phyloP scores from a whole-genome alignment of 2,797 vertebrate genomes.

The Vireo griseus region DNA sequence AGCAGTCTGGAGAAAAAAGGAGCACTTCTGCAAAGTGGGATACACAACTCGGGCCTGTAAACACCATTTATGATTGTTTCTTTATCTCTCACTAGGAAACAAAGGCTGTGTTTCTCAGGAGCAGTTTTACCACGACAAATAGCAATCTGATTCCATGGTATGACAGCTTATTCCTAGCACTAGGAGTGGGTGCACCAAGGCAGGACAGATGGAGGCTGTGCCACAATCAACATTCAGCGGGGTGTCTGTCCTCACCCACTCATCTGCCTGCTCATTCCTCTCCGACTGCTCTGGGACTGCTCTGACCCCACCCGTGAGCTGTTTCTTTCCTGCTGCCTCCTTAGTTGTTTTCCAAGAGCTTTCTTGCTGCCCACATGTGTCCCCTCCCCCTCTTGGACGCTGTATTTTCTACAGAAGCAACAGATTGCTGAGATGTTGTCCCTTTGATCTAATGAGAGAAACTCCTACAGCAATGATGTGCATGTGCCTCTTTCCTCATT shows the following conservation, averaged over 20 bases:
- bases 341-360: conserved; percentile 36
- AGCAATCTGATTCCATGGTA: conserved; percentile 27
- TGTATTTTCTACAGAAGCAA: conserved; percentile 29
- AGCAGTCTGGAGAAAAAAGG: background rate
- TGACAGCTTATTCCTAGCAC: conserved; percentile 49
- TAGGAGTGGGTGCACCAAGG: conserved; percentile 54
- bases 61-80: conserved; percentile 26
- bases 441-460: conserved; percentile 51
- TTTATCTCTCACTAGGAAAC: conserved; percentile 15
- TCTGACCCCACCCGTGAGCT: conserved; percentile 32
- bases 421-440: conserved; percentile 51
- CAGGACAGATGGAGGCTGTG: conserved; percentile 60
- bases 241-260: conserved; percentile 52
- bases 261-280: conserved; percentile 56
- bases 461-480: conserved; percentile 53
- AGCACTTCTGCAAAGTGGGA: background rate
- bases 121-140: conserved; percentile 34
- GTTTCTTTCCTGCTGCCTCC: conserved; percentile 45
- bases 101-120: conserved; percentile 26
- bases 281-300: conserved; percentile 16
- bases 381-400: conserved; percentile 41
- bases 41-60: background rate
- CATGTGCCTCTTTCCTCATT: conserved; percentile 4
- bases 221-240: conserved; percentile 38
- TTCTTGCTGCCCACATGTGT: conserved; percentile 30